These are phyloP conservation scores for Otocyon megalotis DNA, from an alignment of 2,113 vertebrate genomes.

Conservation along the genomic window DNA sequence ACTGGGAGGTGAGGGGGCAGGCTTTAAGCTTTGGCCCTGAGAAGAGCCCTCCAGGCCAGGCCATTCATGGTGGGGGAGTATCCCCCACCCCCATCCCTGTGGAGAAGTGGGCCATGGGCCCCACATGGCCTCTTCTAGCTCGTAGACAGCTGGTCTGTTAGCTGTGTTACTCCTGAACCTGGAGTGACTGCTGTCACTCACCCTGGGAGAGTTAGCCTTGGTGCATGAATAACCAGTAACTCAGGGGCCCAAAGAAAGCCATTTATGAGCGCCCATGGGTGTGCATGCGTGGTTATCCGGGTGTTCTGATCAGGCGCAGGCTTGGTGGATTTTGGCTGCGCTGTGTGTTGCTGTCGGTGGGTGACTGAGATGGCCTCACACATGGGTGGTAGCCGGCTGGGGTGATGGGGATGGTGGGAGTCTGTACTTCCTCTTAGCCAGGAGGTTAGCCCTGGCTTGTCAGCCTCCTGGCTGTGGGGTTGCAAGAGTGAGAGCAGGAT, in stretches of 20 bases:
- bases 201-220: background rate
- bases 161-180: background rate
- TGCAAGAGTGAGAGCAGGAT: background rate
- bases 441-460: background rate
- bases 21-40: background rate
- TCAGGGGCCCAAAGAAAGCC: background rate
- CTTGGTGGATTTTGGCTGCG: background rate
- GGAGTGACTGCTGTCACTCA: background rate
- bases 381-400: background rate
- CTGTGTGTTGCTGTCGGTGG: rapidly evolving
- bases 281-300: background rate
- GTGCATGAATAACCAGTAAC: background rate
- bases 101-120: background rate
- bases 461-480: rapidly evolving
- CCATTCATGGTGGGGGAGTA: background rate
- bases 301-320: background rate
- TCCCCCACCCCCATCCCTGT: rapidly evolving
- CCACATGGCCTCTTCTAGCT: background rate
- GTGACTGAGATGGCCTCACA: background rate
- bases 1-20: background rate
- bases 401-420: background rate
- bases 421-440: background rate
- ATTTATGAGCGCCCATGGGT: background rate
- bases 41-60: background rate
- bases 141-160: rapidly evolving